Conservation (phyloP, 2,797 vertebrate species). For the Pseudocheirus occidentalis region DNA sequence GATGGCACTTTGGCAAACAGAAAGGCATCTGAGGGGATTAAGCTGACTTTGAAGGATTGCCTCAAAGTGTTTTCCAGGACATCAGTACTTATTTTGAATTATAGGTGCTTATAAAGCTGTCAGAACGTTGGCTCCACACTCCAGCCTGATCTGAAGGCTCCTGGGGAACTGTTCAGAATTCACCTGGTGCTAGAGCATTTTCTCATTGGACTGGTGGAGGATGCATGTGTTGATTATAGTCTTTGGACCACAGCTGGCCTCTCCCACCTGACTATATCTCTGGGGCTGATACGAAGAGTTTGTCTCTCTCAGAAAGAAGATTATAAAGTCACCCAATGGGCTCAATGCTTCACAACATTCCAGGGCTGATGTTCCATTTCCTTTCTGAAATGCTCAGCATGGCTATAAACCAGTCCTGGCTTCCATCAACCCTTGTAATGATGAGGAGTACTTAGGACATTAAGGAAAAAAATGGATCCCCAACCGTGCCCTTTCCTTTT, state of each 20-base stretch:
- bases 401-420: constrained; percentile 52
- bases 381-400: constrained; percentile 69
- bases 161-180: constrained; percentile 80
- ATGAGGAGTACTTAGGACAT: constrained; percentile 49
- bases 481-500: not conserved
- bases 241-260: constrained; percentile 38
- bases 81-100: constrained; percentile 81
- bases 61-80: constrained; percentile 82
- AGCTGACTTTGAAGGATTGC: constrained; percentile 81
- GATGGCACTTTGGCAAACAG: constrained; percentile 80
- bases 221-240: constrained; percentile 64
- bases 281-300: constrained; percentile 61
- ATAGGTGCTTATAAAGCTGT: constrained; percentile 85
- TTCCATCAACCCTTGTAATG: constrained; percentile 60
- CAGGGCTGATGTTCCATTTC: constrained; percentile 69
- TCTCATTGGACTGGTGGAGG: constrained; percentile 68
- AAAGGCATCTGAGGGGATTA: constrained; percentile 79
- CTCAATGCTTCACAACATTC: constrained; percentile 65
- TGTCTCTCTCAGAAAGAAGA: constrained; percentile 62
- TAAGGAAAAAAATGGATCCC: constrained; percentile 11
- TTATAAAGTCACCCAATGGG: constrained; percentile 66
- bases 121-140: constrained; percentile 79
- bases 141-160: constrained; percentile 74
- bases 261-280: not conserved
- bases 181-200: constrained; percentile 70